These are phyloP conservation scores for Sminthurides aquaticus DNA, from an alignment of 2,888 invertebrate genomes.

Conservation along the genomic window DNA sequence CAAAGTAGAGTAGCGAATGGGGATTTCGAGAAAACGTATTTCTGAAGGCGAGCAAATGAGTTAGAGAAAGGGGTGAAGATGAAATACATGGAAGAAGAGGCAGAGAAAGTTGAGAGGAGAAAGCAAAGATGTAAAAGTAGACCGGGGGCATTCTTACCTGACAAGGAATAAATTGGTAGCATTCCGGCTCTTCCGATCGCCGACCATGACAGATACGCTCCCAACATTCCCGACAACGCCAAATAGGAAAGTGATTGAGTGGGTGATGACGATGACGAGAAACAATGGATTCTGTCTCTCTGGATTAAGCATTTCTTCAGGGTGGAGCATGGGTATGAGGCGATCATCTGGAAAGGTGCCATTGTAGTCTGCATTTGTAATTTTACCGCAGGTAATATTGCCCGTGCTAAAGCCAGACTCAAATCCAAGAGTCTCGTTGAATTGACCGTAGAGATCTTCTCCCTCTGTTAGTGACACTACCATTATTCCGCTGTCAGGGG, in stretches of 20 bases:
- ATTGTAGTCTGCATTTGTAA: constrained; percentile 4
- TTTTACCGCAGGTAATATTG: background rate
- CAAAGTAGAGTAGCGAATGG: too few relatives aligned
- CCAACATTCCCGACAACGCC: constrained; percentile 50
- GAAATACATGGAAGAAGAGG: too few relatives aligned
- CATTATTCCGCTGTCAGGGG: constrained; percentile 1
- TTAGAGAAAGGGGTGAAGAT: too few relatives aligned
- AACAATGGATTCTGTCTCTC: constrained; percentile 44
- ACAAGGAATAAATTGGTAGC: constrained; percentile 46
- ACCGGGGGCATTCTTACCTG: constrained; percentile 29
- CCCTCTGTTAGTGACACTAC: constrained; percentile 8
- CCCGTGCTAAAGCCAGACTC: background rate
- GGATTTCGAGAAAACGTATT: too few relatives aligned
- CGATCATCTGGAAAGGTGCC: constrained; percentile 7
- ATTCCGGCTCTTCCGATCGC: constrained; percentile 46
- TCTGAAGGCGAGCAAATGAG: too few relatives aligned
- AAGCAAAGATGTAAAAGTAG: too few relatives aligned
- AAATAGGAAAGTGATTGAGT: constrained; percentile 46
- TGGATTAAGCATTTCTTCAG: constrained; percentile 46
- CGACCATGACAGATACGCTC: constrained; percentile 49
- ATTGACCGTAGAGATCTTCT: background rate
- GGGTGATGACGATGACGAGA: constrained; percentile 45
- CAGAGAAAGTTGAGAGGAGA: too few relatives aligned
- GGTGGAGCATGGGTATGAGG: constrained; percentile 25
- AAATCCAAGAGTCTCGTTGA: background rate